A percentile compares a stretch with the other conserved stretches of the same genome.
Conservation (phyloP, 2,888 invertebrate species). For the Rapana venosa region DNA sequence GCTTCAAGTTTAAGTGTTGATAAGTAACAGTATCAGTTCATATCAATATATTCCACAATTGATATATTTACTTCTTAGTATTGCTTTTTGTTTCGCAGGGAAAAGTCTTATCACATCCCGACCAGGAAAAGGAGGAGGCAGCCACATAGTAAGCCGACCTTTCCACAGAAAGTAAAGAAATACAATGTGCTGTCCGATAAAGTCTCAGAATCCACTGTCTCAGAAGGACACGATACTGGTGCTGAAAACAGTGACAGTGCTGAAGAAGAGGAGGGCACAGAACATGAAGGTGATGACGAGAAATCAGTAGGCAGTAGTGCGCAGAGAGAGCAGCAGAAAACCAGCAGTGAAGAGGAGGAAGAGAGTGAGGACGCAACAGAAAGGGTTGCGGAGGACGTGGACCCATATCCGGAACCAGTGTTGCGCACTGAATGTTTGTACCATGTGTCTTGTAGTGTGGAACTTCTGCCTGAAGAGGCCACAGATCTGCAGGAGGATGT, state of each 20-base stretch:
- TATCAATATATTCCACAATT: too few relatives aligned
- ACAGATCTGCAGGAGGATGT: conserved; percentile 11
- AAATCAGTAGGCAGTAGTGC: not conserved
- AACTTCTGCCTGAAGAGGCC: not conserved
- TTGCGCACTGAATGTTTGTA: conserved; percentile 66
- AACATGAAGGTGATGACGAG: not conserved
- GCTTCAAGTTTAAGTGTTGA: too few relatives aligned
- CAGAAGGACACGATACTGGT: conserved; percentile 32
- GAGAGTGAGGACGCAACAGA: conserved; percentile 39
- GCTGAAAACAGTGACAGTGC: conserved; percentile 37
- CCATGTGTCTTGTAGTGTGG: conserved; percentile 57
- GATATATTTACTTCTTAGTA: too few relatives aligned
- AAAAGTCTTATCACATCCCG: not conserved
- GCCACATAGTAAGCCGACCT: conserved; percentile 12
- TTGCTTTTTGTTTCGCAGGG: not conserved
- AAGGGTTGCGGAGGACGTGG: conserved; percentile 13
- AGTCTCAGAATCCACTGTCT: conserved; percentile 14
- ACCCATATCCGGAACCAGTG: conserved; percentile 46
- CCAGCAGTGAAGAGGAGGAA: not conserved
- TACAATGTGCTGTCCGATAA: conserved; percentile 32
- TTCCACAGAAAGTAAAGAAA: conserved; percentile 20
- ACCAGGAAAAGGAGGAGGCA: conserved; percentile 25
- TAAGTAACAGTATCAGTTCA: too few relatives aligned
- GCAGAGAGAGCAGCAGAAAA: not conserved
- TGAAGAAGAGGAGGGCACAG: conserved; percentile 38